Percentiles rank a stretch among this genome's conserved stretches.
These are phyloP conservation scores for Periophthalmodon schlosseri DNA, from an alignment of 2,113 vertebrate genomes.

Conservation along the genomic window DNA sequence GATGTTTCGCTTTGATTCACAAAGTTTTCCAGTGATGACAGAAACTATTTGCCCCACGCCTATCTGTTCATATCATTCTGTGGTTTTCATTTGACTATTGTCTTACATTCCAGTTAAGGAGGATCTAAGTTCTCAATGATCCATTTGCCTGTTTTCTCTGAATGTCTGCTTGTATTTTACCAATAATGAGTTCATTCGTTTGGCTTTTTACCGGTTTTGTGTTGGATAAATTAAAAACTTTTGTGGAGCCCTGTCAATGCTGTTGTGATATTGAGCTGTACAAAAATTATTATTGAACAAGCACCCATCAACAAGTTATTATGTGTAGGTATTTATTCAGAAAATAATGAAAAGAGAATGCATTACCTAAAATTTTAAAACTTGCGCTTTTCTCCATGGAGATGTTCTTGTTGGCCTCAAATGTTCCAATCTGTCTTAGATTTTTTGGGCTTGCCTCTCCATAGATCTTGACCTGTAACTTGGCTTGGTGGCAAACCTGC, in stretches of 20 bases:
- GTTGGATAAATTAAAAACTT: neutral
- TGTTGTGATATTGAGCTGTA: neutral
- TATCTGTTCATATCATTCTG: slow-evolving; percentile 16
- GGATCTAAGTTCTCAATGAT: neutral
- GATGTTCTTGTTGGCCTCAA: no score
- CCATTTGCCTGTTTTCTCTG: neutral
- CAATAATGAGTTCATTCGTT: no score
- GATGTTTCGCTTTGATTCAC: slow-evolving; percentile 16
- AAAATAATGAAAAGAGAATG: no score
- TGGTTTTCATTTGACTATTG: neutral
- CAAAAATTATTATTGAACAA: neutral
- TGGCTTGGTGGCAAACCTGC: no score
- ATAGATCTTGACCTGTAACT: no score
- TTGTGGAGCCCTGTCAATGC: neutral
- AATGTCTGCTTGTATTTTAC: neutral
- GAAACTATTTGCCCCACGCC: slow-evolving; percentile 1
- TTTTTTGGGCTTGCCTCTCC: no score
- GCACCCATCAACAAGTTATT: no score
- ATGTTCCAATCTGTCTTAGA: no score
- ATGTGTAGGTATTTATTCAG: slow-evolving; percentile 34
- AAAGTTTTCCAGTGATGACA: slow-evolving; percentile 15
- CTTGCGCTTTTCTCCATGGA: no score
- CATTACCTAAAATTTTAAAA: no score
- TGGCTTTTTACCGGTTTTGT: no score
- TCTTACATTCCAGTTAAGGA: neutral